These are phyloP conservation scores for Syngnathus rostellatus DNA, from an alignment of 2,797 vertebrate species.

Conservation along the genomic window DNA sequence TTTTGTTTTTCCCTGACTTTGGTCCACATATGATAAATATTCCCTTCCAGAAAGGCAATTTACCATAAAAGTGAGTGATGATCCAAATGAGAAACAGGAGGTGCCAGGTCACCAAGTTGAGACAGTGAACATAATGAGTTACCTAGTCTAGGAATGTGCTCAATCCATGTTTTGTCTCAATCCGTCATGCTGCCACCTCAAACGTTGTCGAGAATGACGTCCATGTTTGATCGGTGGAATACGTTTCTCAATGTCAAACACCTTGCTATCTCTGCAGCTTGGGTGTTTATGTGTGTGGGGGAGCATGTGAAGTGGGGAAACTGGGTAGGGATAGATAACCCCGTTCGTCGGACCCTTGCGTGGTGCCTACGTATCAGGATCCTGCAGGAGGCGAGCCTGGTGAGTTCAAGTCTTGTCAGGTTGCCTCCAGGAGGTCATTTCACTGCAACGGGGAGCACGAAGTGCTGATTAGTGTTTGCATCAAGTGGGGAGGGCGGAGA, in stretches of 20 bases:
- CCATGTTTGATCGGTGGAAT: slow-evolving; percentile 54
- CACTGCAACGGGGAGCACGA: slow-evolving; percentile 42
- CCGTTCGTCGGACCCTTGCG: slow-evolving; percentile 32
- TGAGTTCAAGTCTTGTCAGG: slow-evolving; percentile 58
- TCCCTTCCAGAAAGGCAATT: slow-evolving; percentile 11
- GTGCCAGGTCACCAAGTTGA: slow-evolving; percentile 43
- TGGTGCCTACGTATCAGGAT: slow-evolving; percentile 48
- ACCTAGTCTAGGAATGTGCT: slow-evolving; percentile 72
- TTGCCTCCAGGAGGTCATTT: slow-evolving; percentile 54
- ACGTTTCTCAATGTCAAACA: slow-evolving; percentile 76
- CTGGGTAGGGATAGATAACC: slow-evolving; percentile 59
- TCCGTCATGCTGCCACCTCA: slow-evolving; percentile 27
- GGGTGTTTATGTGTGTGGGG: slow-evolving; percentile 16
- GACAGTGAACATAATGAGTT: slow-evolving; percentile 49
- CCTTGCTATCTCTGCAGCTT: slow-evolving; percentile 75
- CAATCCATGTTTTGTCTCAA: slow-evolving; percentile 44
- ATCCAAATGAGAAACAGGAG: slow-evolving; percentile 21
- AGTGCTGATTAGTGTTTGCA: slow-evolving; percentile 67
- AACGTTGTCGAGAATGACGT: slow-evolving; percentile 39
- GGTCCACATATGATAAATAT: slow-evolving; percentile 36
- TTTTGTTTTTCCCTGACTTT: slow-evolving; percentile 42
- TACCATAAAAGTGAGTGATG: slow-evolving; percentile 55
- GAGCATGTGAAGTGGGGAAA: slow-evolving; percentile 67
- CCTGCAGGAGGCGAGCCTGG: slow-evolving; percentile 42
- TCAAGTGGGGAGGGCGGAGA: slow-evolving; percentile 50